These are phyloP conservation scores for Sisor rabdophorus DNA, from an alignment of 2,113 vertebrate genomes.

Conservation along the genomic window DNA sequence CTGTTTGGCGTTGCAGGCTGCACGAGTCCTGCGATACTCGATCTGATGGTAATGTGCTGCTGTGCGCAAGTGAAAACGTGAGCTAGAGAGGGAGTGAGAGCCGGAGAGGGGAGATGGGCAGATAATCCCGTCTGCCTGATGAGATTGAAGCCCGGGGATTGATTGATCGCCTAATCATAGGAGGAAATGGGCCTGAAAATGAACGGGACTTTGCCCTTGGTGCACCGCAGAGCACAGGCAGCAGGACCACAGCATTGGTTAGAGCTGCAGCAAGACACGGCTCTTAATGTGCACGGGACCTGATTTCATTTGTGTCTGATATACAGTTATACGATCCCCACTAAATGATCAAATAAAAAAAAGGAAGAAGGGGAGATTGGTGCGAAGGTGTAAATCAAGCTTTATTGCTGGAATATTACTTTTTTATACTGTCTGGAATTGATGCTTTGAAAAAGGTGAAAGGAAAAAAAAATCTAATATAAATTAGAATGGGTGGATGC, in stretches of 20 bases:
- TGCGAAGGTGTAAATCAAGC: constrained; percentile 76
- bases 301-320: constrained; percentile 82
- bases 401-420: constrained; percentile 78
- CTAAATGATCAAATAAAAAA: constrained; percentile 81
- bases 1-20: constrained; percentile 67
- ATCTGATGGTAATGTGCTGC: constrained; percentile 79
- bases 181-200: constrained; percentile 86
- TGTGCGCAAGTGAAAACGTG: constrained; percentile 51
- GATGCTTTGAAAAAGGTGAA: constrained; percentile 69
- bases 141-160: constrained; percentile 81
- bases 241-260: constrained; percentile 68
- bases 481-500: constrained; percentile 61
- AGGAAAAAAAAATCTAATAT: constrained; percentile 62
- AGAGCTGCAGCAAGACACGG: constrained; percentile 70
- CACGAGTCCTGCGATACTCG: constrained; percentile 73
- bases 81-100: constrained; percentile 49
- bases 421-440: constrained; percentile 75
- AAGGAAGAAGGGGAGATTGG: constrained; percentile 62
- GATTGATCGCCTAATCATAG: constrained; percentile 85
- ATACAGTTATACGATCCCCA: constrained; percentile 79
- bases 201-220: constrained; percentile 81
- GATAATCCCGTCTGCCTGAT: constrained; percentile 81
- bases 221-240: constrained; percentile 65
- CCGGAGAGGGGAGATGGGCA: constrained; percentile 69
- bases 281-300: constrained; percentile 76